These are phyloP conservation scores for Scatophagus argus DNA, from an alignment of 2,113 vertebrate genomes.

Conservation along the genomic window DNA sequence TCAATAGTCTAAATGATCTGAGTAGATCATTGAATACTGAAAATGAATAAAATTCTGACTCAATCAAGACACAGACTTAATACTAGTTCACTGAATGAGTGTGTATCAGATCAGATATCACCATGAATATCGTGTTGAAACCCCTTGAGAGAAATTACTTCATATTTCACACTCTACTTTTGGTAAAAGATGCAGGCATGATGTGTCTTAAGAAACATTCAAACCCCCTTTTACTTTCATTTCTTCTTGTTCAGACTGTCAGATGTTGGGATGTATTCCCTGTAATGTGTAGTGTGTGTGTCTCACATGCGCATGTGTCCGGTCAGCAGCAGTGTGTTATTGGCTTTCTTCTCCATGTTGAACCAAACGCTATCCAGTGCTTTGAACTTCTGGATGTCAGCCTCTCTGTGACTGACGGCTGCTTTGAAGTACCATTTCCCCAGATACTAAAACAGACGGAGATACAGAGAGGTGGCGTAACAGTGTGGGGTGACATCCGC, in stretches of 20 bases:
- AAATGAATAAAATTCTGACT: not conserved
- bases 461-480: not conserved
- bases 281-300: not conserved
- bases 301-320: slow-evolving; percentile 67
- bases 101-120: not conserved
- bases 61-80: not conserved
- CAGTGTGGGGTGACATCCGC: not conserved
- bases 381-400: slow-evolving; percentile 55
- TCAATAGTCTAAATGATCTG: no score
- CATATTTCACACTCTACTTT: not conserved
- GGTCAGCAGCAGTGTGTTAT: slow-evolving; percentile 55
- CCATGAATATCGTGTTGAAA: not conserved
- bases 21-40: not conserved
- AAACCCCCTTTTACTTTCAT: not conserved
- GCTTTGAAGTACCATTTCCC: slow-evolving; percentile 71
- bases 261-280: not conserved
- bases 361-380: slow-evolving; percentile 59
- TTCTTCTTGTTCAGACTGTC: not conserved
- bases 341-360: slow-evolving; percentile 46
- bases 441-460: slow-evolving; percentile 58
- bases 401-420: slow-evolving; percentile 53
- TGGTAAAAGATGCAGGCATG: not conserved
- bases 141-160: not conserved
- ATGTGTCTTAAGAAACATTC: not conserved
- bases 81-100: not conserved